phyloP scores from a whole-genome alignment of 2,113 vertebrate genomes.

The Australoheros scitulus region DNA sequence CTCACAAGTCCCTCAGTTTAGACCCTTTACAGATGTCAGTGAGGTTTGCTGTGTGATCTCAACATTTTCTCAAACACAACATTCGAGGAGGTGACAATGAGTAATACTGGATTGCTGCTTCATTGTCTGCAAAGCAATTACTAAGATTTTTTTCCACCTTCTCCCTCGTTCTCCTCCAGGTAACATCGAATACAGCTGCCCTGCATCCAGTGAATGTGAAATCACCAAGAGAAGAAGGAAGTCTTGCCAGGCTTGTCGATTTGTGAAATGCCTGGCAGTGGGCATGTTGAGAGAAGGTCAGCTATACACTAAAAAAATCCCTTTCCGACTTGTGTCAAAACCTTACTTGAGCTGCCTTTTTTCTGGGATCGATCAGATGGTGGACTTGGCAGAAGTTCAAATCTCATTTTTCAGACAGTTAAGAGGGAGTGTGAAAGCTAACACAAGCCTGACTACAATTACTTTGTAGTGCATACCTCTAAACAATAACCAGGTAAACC shows the following conservation, averaged over 20 bases:
- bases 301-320: conserved; percentile 20
- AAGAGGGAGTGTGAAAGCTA: neutral
- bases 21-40: neutral
- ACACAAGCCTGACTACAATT: neutral
- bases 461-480: conserved; percentile 29
- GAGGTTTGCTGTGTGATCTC: neutral
- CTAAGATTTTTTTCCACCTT: neutral
- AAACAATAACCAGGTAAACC: conserved; percentile 43
- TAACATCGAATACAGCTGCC: conserved; percentile 83
- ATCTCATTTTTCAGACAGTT: neutral
- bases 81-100: neutral
- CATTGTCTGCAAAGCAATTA: neutral
- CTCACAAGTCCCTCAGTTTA: neutral
- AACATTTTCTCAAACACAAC: neutral
- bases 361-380: neutral
- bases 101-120: neutral
- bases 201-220: conserved; percentile 80
- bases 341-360: conserved; percentile 12
- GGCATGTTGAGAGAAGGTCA: conserved; percentile 83
- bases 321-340: conserved; percentile 13
- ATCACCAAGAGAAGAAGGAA: conserved; percentile 82
- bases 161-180: conserved; percentile 56
- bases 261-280: conserved; percentile 79
- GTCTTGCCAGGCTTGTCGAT: conserved; percentile 82
- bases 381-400: conserved; percentile 29